Evolutionary conservation across 2,113 vertebrate genomes (phyloP), one percentile per base, ranked within the genome.

Genomic region (Bambusicola thoracicus): DNA sequence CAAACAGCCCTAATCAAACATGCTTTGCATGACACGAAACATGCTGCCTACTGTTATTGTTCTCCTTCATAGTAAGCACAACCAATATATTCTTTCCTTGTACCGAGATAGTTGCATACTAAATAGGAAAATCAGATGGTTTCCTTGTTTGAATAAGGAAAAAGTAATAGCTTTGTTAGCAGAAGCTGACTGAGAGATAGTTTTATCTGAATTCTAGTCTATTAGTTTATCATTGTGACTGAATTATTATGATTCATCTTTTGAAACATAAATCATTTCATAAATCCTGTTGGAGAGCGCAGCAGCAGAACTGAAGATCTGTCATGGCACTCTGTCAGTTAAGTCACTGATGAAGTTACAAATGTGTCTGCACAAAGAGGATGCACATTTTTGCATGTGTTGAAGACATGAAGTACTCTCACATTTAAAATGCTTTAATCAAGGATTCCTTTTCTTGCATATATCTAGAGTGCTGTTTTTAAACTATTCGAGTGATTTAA

Each of bases 231-330:
- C 83, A 90, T 48, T 21, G 6, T 81, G 86, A 90, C 63, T 92
- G 83, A 81, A 74, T 76, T 81, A 63, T 96, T 95, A 89, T 78
- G 75, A 94, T 90, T 88, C 49, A 79, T 86, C 62, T 90, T 86
- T 84, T 49, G 62, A 94, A 95, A 93, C 84, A 81, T 30, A 69
- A 73, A 66, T 68, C 81, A 63, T 86, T 88, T 94, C 32, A 81
- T 81, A 87, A 91, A 83, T 92, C 85, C 67, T 83, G 29, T 30
- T 2, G 2, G n/a, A 73, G 36, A 72, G 68, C 56, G 61, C 73
- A 93, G 72, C 69, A 73, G 74, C 76, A 38, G 62, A 81, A 78
- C 58, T 75, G n/a, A 91, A 84, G 11, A 68, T 72, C 79, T 85
- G 51, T 74, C 61, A 46, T n/a, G 76, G 48, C 79, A 27, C 51